These are phyloP conservation scores for Lophotriccus pileatus DNA, from an alignment of 2,797 vertebrate genomes.

Conservation along the genomic window DNA sequence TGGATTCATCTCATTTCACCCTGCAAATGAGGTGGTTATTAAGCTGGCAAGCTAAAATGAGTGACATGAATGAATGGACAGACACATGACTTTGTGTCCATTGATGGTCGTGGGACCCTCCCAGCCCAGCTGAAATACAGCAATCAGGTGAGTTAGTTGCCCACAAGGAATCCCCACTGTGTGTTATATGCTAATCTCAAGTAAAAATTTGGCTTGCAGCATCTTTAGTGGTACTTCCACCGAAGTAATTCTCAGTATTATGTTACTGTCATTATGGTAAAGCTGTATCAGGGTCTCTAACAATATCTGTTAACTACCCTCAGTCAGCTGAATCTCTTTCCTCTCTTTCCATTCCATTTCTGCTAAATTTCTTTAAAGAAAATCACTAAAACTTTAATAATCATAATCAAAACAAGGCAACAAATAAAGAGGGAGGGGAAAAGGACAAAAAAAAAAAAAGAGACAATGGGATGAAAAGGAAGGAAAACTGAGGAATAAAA, in stretches of 20 bases:
- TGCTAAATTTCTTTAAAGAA: background rate
- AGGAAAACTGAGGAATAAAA: background rate
- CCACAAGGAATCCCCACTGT: background rate
- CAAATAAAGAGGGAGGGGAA: rapidly evolving
- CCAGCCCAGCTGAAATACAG: background rate
- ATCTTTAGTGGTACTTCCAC: background rate
- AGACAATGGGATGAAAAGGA: background rate
- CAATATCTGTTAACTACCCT: background rate
- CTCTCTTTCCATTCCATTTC: background rate
- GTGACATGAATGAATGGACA: background rate
- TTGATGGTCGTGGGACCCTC: background rate
- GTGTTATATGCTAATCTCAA: background rate
- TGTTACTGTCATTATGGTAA: background rate
- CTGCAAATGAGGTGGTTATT: background rate
- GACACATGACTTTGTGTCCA: background rate
- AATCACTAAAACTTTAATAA: background rate
- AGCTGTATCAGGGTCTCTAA: background rate
- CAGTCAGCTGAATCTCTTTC: background rate
- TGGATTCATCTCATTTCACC: background rate
- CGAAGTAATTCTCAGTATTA: background rate
- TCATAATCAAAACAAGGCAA: background rate
- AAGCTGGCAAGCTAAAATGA: background rate
- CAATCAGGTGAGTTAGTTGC: background rate
- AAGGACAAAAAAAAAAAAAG: background rate
- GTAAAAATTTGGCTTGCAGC: background rate